Evolutionary conservation across 2,797 vertebrate species (phyloP), one percentile per base, ranked within the genome.

Genomic region (Pipistrellus pipistrellus): DNA sequence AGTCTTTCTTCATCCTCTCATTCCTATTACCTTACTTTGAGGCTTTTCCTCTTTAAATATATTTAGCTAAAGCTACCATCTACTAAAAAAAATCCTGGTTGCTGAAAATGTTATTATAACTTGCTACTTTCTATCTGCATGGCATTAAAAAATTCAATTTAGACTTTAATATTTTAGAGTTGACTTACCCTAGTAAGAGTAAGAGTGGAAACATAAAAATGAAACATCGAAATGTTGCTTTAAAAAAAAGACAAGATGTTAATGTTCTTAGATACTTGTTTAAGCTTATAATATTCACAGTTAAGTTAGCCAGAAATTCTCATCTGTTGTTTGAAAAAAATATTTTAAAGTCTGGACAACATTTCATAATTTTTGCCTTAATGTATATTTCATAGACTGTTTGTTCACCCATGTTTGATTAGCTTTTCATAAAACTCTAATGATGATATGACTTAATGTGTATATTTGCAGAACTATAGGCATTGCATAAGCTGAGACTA

Each of bases 361-460:
- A 82, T 76, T 95, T 94, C 21, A 95, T 13, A 89, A 78, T 13
- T 81, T 83, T 91, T 71, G 15, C 75, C 68, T 76, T 68, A 48
- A 85, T 13, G 21, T 80, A 14, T 55, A 73, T 89, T 94, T 89
- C 78, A 69, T 18, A 95, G 44, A 57, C 48, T 86, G 32, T 90
- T 85, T 87, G 8, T 78, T 78, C 41, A 85, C 55, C 18, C 21
- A 48, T 35, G 8, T 15, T 57, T 82, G 72, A 48, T 27, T 71
- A 78, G 11, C 68, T 88, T 92, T 64, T 38, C 53, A 73, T 89
- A 59, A 94, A 84, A 53, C 48, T 77, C 14, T 59, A 81, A 84
- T 4, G 30, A 51, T 10, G 20, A 59, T 85, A 44, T 30, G 11
- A 41, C 48, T 96, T 85, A 89, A 83, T 77, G 27, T 69, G 11